A percentile compares a stretch with the other conserved stretches of the same genome.
phyloP scores from a whole-genome alignment of 2,888 invertebrate species.

The Sipha maydis region DNA sequence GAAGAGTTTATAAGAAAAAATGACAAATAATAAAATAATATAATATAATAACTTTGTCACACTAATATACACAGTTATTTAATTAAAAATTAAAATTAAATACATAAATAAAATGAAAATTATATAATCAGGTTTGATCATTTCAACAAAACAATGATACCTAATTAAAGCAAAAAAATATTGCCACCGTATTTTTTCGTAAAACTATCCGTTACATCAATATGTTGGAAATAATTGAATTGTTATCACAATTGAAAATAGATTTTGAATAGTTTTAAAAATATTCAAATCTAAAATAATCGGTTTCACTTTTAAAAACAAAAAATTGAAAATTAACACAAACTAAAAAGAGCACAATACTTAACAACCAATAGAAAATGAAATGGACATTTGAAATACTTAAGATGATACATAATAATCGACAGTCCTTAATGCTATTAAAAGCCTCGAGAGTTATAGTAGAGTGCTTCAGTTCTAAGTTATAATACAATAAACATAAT shows the following conservation, averaged over 20 bases:
- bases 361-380: not conserved
- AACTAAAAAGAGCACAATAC: not conserved
- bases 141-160: not conserved
- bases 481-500: slow-evolving; percentile 37
- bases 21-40: not conserved
- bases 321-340: not conserved
- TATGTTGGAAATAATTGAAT: too few species aligned
- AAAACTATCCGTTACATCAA: not conserved
- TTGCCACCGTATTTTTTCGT: not conserved
- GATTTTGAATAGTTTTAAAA: not conserved
- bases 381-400: slow-evolving; percentile 13
- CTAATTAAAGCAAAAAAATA: not conserved
- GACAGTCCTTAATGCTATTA: slow-evolving; percentile 29
- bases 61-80: not conserved
- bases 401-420: slow-evolving; percentile 26
- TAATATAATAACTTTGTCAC: not conserved
- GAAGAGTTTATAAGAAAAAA: not conserved
- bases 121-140: not conserved
- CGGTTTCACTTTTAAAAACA: not conserved
- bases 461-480: slow-evolving; percentile 27
- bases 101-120: not conserved
- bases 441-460: slow-evolving; percentile 2
- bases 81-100: not conserved
- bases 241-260: too few species aligned
- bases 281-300: not conserved